Percentiles rank a stretch among this genome's conserved stretches.
Evolutionary conservation across 1,140 invertebrate species (phyloP).

Genomic region (Mylabris phalerata): DNA sequence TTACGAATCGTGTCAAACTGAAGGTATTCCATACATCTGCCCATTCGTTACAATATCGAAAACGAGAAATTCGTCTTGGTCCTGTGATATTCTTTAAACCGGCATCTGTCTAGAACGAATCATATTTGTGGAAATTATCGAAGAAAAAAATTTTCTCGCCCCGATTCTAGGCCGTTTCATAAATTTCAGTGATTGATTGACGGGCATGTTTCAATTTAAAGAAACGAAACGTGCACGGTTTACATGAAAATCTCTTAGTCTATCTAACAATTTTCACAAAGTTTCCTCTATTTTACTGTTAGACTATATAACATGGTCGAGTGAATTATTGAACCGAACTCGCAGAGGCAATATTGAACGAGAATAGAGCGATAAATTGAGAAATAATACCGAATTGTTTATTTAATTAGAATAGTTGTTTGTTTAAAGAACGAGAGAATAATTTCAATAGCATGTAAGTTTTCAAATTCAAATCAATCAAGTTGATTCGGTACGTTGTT

Average conservation of each 20-base stretch:
- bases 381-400: background rate
- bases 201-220: no score
- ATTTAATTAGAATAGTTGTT: no score
- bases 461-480: no score
- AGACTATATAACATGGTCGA: background rate
- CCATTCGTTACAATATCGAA: conserved; percentile 5
- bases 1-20: conserved; percentile 18
- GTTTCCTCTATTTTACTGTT: background rate
- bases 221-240: no score
- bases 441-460: no score
- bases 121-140: background rate
- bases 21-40: conserved; percentile 18
- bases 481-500: no score
- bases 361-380: background rate
- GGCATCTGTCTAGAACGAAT: conserved; percentile 27
- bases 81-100: no score
- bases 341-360: background rate
- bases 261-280: conserved; percentile 1
- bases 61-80: no score
- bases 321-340: background rate
- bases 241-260: background rate
- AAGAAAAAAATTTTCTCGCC: no score
- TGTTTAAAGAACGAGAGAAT: no score
- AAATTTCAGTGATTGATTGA: no score
- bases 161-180: no score